Base-by-base conservation (phyloP, 2,888 invertebrate species). In the Drosophila eohydei region DNA sequence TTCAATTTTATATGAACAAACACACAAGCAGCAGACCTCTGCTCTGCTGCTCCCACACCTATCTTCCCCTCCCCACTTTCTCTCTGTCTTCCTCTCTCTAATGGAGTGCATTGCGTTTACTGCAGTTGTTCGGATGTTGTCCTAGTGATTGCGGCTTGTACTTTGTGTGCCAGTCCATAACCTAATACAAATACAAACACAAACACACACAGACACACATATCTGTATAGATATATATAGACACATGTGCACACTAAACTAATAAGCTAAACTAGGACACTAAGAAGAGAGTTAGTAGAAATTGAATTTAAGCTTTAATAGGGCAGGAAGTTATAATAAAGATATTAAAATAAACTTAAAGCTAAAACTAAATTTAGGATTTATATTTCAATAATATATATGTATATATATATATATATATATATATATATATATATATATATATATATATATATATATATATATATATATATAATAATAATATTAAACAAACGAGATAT, bases 1-100 rank as follows among this genome's bases (percentile, higher is more conserved):
- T 77, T 68, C 68, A 64, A 84, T 71, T 87, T 80, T 66, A 74
- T 71, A 79, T 68, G 76, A 61, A 73, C 76, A 67, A 65, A 75
- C 69, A 58, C 72, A 77, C 68, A 44, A 11, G 46, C 44, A 26
- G 28, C 48, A 30, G 30, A 48, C 30, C 48, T 26, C 41, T 9
- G 9, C 40, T 30, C 28, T 9, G 16, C 34, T 51, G 40, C 46
- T 16, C 36, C 2, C 36, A 7, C 40, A 1, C 16, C 21, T 9
- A 2, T 7, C 40, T 3, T 11, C 0, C 41, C 3, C 16, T 21
- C 16, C 9, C 21, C 21, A 21, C 30, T 16, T n/a, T 11, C 50
- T 16, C 16, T 48, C 30, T 30, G 34, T 8, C n/a, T 36, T 34
- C 30, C 55, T 34, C 36, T 32, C 12, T 8, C n/a, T 16, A 26